Evolutionary conservation across 2,797 vertebrate species (phyloP).

Genomic region (Phataginus tricuspis): DNA sequence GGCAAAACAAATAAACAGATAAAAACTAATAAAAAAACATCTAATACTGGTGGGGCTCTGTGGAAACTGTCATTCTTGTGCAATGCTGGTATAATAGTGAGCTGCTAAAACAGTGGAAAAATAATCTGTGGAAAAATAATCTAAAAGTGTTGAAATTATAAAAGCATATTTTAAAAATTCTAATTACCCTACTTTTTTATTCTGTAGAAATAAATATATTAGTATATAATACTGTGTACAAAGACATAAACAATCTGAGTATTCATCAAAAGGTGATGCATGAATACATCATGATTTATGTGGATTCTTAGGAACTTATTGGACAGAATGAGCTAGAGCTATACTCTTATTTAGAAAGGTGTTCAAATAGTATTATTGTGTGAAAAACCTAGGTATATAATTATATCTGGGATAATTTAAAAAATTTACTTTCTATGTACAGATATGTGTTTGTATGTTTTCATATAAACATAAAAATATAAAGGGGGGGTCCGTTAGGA

Average conservation of each 20-base stretch:
- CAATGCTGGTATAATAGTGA: background rate
- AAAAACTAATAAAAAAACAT: background rate
- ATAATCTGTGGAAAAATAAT: background rate
- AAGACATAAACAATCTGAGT: background rate
- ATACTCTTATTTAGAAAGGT: background rate
- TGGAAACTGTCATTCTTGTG: background rate
- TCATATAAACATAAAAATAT: too few relatives aligned
- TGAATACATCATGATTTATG: background rate
- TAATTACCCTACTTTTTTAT: background rate
- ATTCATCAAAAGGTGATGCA: background rate
- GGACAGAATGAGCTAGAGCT: background rate
- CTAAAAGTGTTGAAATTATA: background rate
- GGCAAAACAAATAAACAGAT: background rate
- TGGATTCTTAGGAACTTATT: background rate
- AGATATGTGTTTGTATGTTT: too few relatives aligned
- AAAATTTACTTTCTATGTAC: too few relatives aligned
- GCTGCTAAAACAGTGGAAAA: background rate
- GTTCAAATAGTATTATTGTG: background rate
- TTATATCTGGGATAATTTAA: too few relatives aligned
- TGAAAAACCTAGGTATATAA: too few relatives aligned
- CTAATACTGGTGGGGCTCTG: too few relatives aligned
- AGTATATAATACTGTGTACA: background rate
- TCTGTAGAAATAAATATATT: background rate
- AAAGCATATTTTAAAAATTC: background rate
- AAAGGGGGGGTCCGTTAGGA: too few relatives aligned